phyloP scores from a whole-genome alignment of 2,888 invertebrate genomes.

The Dasysyrphus tricinctus region DNA sequence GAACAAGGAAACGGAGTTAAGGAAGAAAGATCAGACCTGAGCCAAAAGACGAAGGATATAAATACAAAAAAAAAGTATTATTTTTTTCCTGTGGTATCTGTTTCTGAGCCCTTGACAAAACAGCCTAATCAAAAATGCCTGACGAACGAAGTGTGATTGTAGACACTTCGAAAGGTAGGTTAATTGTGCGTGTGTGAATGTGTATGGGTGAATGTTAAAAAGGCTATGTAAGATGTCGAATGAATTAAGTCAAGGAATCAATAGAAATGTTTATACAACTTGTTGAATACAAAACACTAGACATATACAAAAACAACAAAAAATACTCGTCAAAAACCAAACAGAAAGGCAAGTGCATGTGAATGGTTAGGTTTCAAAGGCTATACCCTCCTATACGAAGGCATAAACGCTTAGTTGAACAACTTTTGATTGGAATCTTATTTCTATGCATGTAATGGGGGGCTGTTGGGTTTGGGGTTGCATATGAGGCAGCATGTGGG shows the following conservation, averaged over 20 bases:
- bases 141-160: conserved; percentile 77
- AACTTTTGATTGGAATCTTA: conserved; percentile 47
- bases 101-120: conserved; percentile 11
- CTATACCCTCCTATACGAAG: background rate
- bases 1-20: background rate
- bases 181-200: background rate
- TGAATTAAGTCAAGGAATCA: conserved; percentile 59
- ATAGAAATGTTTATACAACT: conserved; percentile 61
- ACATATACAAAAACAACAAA: background rate
- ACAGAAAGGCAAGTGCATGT: conserved; percentile 4
- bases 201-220: background rate
- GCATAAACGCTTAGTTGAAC: conserved; percentile 14
- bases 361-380: background rate
- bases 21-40: background rate
- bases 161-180: conserved; percentile 77
- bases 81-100: background rate
- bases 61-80: background rate
- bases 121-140: conserved; percentile 71
- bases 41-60: background rate
- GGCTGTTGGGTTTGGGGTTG: background rate
- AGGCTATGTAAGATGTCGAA: conserved; percentile 22
- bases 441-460: conserved; percentile 3
- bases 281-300: conserved; percentile 67
- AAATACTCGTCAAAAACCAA: background rate
- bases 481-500: conserved; percentile 17